Percentiles rank a stretch among this genome's conserved stretches.
These are phyloP conservation scores for Gonocerus acuteangulatus DNA, from an alignment of 2,888 invertebrate species.

Conservation along the genomic window DNA sequence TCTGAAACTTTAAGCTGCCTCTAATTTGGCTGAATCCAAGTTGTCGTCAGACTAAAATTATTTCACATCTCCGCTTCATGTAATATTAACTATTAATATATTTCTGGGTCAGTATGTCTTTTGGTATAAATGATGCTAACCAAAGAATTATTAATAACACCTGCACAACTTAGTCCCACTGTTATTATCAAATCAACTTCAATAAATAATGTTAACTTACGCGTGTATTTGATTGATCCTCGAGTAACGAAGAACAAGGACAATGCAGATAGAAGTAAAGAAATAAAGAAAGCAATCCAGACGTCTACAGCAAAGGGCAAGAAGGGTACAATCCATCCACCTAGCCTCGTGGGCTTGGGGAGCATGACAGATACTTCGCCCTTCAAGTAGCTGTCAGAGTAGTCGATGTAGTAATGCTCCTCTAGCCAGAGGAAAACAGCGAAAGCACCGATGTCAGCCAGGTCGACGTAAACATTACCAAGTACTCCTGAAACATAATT, in stretches of 20 bases:
- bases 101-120: no score
- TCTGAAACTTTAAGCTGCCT: no score
- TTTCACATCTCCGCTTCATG: no score
- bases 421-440: constrained; percentile 30
- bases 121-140: no score
- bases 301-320: constrained; percentile 25
- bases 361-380: constrained; percentile 21
- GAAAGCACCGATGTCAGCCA: constrained; percentile 27
- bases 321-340: constrained; percentile 28
- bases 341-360: constrained; percentile 23
- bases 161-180: no score
- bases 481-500: constrained; percentile 20
- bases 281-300: constrained; percentile 27
- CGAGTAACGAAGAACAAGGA: constrained; percentile 9
- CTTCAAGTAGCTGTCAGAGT: constrained; percentile 21
- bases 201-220: no score
- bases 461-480: constrained; percentile 30
- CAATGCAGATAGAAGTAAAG: constrained; percentile 4
- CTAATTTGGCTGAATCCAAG: no score
- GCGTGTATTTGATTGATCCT: constrained; percentile 16
- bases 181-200: no score
- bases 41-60: no score
- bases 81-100: no score
- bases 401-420: constrained; percentile 30
- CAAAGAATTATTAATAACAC: no score